Conservation (phyloP, 2,797 vertebrate genomes). For the Urocyon cinereoargenteus region DNA sequence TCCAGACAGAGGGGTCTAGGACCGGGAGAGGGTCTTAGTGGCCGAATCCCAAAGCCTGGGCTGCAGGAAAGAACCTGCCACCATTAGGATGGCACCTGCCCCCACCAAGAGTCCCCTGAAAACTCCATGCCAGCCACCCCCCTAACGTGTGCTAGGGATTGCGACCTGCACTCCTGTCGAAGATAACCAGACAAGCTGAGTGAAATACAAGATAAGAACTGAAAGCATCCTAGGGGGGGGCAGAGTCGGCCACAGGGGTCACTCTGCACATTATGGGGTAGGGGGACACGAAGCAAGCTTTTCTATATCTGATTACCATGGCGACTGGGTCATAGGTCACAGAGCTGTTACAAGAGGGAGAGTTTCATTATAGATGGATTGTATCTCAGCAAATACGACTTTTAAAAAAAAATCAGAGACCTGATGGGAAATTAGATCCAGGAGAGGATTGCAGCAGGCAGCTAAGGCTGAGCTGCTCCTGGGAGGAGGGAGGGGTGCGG, state of each 20-base stretch:
- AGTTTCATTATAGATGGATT: not conserved
- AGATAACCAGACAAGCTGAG: not conserved
- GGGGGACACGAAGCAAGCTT: not conserved
- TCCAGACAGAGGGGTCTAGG: not conserved
- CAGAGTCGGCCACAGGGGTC: not conserved
- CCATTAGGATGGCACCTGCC: no score
- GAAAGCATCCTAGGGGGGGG: not conserved
- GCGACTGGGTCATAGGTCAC: not conserved
- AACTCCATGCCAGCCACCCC: not conserved
- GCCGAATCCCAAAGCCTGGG: not conserved
- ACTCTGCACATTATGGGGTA: no score
- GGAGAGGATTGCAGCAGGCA: not conserved
- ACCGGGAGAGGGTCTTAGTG: not conserved
- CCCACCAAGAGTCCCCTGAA: not conserved
- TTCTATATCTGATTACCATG: no score
- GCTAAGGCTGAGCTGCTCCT: not conserved
- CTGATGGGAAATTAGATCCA: not conserved
- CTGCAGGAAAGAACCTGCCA: not conserved
- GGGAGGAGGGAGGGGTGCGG: not conserved
- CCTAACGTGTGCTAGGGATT: fast-evolving
- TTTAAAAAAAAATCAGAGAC: not conserved
- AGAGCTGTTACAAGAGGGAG: not conserved
- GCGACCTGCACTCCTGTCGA: fast-evolving
- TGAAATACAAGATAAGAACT: not conserved
- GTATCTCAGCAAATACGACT: not conserved